Conservation (phyloP, 2,797 vertebrate species). For the Anguilla anguilla region DNA sequence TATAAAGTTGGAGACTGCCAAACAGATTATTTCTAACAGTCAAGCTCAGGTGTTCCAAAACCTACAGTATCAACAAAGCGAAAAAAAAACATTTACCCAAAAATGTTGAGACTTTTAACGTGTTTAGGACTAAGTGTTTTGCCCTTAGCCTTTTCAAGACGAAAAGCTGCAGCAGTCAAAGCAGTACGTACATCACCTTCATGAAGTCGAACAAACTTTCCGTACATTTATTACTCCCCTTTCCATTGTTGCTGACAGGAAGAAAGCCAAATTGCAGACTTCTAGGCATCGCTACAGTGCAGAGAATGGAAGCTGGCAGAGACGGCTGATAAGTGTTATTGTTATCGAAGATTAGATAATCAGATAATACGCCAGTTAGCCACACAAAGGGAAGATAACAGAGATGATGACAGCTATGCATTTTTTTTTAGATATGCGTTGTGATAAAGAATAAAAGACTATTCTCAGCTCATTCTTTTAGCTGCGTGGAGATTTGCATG, state of each 20-base stretch:
- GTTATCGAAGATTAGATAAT: constrained; percentile 16
- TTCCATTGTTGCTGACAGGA: constrained; percentile 11
- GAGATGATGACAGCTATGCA: constrained; percentile 26
- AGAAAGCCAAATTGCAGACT: constrained; percentile 18
- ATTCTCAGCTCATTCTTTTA: constrained; percentile 17
- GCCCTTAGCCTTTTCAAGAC: background rate
- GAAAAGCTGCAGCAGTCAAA: background rate
- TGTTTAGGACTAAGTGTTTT: background rate
- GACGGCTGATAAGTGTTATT: constrained; percentile 12
- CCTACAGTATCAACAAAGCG: background rate
- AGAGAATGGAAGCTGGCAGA: constrained; percentile 2
- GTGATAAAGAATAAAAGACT: constrained; percentile 28
- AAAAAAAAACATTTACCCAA: constrained; percentile 6
- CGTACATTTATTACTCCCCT: background rate
- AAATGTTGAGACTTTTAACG: background rate
- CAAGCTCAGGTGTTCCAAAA: background rate
- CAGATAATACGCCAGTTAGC: constrained; percentile 29
- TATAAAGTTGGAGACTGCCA: background rate
- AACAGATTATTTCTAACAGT: background rate
- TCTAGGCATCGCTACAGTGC: background rate
- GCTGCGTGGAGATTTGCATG: constrained; percentile 27
- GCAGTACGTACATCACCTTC: background rate
- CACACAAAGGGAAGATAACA: constrained; percentile 25
- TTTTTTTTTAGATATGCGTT: constrained; percentile 21
- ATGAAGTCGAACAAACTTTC: constrained; percentile 11